phyloP scores from a whole-genome alignment of 2,113 vertebrate genomes.

The Hyperopisus bebe region DNA sequence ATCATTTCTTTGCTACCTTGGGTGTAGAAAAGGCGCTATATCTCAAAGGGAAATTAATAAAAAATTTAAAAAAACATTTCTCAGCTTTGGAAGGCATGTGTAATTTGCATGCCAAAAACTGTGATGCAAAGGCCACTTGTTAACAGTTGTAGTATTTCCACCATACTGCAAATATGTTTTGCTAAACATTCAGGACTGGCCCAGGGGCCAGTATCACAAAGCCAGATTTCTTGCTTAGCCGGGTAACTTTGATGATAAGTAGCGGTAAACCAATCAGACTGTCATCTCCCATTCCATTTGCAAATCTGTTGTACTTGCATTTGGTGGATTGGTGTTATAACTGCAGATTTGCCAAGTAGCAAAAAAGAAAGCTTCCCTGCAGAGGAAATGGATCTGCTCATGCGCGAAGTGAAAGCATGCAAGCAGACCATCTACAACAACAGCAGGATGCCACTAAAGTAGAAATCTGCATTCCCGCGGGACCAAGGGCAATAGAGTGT shows the following conservation, averaged over 20 bases:
- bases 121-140: not conserved
- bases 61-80: not conserved
- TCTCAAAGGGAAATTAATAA: not conserved
- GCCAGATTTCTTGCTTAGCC: not conserved
- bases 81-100: not conserved
- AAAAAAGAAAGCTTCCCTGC: too few relatives aligned
- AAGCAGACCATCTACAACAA: not conserved
- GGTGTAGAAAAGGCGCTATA: not conserved
- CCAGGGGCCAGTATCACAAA: not conserved
- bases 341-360: too few relatives aligned
- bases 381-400: too few relatives aligned
- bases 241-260: not conserved
- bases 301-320: not conserved
- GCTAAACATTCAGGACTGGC: not conserved
- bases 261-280: not conserved
- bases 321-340: too few relatives aligned
- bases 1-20: not conserved
- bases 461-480: not conserved
- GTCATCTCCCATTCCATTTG: not conserved
- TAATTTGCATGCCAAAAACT: not conserved
- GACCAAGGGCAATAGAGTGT: not conserved
- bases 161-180: not conserved
- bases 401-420: not conserved
- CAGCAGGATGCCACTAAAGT: not conserved
- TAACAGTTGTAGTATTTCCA: not conserved